Percentiles rank a stretch among this genome's conserved stretches.
phyloP scores from a whole-genome alignment of 1,140 invertebrate genomes.

The Listronotus oregonensis region DNA sequence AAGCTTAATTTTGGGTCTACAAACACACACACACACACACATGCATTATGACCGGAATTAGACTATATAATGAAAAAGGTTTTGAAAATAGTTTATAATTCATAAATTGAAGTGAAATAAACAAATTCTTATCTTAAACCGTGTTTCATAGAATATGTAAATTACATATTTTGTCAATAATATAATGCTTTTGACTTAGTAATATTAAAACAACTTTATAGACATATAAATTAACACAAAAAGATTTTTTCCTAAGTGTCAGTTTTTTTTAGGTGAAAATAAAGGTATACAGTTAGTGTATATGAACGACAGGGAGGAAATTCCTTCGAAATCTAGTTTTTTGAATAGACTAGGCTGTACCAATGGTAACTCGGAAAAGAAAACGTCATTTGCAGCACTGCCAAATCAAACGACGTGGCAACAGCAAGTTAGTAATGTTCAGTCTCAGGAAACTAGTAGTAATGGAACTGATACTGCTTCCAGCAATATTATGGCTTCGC shows the following conservation, averaged over 20 bases:
- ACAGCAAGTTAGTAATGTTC: constrained; percentile 57
- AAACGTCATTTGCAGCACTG: constrained; percentile 70
- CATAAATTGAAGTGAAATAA: too few relatives aligned
- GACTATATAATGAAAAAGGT: too few relatives aligned
- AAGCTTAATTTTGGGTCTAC: too few relatives aligned
- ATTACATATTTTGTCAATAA: too few relatives aligned
- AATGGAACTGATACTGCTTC: constrained; percentile 38
- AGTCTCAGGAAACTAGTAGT: constrained; percentile 38
- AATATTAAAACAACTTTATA: too few relatives aligned
- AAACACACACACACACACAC: too few relatives aligned
- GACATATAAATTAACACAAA: too few relatives aligned
- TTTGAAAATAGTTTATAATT: too few relatives aligned
- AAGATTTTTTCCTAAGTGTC: background rate
- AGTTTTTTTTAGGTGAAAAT: constrained; percentile 55
- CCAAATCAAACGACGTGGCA: constrained; percentile 89
- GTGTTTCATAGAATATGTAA: too few relatives aligned
- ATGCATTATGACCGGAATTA: too few relatives aligned
- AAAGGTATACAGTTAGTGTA: constrained; percentile 67
- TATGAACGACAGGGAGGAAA: constrained; percentile 63
- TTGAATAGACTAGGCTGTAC: constrained; percentile 53
- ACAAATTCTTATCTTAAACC: too few relatives aligned
- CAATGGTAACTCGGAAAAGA: constrained; percentile 64
- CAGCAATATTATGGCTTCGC: constrained; percentile 59
- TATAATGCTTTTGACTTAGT: too few relatives aligned
- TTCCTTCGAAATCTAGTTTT: constrained; percentile 51